Evolutionary conservation across 2,113 vertebrate species (phyloP), one percentile per base, ranked within the genome.

Genomic region (Heterotis niloticus): DNA sequence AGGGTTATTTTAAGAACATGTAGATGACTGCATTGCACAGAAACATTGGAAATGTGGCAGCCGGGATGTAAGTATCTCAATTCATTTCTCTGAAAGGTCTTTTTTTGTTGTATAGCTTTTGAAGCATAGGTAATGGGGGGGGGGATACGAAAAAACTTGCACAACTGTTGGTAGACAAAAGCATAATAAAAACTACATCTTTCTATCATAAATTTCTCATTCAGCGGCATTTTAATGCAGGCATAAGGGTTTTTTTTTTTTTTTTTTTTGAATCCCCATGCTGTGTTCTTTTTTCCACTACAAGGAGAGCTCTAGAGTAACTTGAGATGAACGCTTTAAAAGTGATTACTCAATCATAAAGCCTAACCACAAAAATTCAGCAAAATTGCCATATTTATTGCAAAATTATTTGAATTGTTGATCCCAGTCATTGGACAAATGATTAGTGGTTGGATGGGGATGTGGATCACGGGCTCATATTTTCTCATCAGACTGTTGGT

Each of bases 1-100:
- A 74, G n/a, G 57, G 71, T 74, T 74, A 74, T 74, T 74, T 74
- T 74, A 74, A 57, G 71, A 74, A 74, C 26, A 28, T 74, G 12
- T 74, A 59, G 71, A 74, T 74, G 71, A 57, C n/a, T 59, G n/a
- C 13, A 57, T 26, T 57, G 54, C 54, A 74, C 14, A 18, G 71
- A 51, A 3, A 26, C 71, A n/a, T 1, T 23, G 71, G 54, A 23
- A 52, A 72, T 57, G 54, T 23, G 71, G 71, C 0, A 16, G 20
- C 20, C 54, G 13, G 13, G n/a, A n/a, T 56, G 14, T 73, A 56
- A 73, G 24, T n/a, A 24, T 71, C 20, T 72, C 34, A 1, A n/a
- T 52, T 18, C 24, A 52, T 5, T 44, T 44, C n/a, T 72, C 14
- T 1, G 51, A 51, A 72, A 72, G 69, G 44, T 24, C 69, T 54